phyloP scores from a whole-genome alignment of 2,113 vertebrate species.

The Mohoua ochrocephala region DNA sequence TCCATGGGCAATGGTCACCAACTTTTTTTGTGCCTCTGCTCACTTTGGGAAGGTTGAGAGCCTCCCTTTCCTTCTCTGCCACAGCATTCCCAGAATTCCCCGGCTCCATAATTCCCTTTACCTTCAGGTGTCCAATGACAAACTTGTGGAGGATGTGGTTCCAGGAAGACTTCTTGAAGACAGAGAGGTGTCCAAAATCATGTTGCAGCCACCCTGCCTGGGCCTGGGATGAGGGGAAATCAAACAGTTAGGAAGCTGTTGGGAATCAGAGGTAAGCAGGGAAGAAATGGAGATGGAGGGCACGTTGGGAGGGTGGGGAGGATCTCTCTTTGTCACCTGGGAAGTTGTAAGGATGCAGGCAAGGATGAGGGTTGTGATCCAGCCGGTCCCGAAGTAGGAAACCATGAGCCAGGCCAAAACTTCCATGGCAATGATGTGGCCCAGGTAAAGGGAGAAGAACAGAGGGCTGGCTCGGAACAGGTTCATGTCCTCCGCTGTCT shows the following conservation, averaged over 20 bases:
- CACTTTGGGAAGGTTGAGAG: not conserved
- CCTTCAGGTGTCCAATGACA: conserved; percentile 92
- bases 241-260: not conserved
- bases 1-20: not conserved
- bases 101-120: not conserved
- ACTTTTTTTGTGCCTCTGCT: not conserved
- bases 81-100: not conserved
- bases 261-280: not conserved
- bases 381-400: conserved; percentile 80
- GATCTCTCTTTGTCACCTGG: conserved; percentile 77
- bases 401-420: conserved; percentile 77
- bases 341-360: conserved; percentile 76
- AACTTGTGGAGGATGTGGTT: conserved; percentile 91
- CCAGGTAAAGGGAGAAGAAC: conserved; percentile 86
- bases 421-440: conserved; percentile 86
- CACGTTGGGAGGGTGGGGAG: not conserved
- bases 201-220: conserved; percentile 97
- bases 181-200: conserved; percentile 94
- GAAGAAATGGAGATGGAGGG: not conserved
- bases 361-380: conserved; percentile 80
- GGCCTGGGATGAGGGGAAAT: conserved; percentile 63
- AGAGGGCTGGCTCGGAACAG: conserved; percentile 78
- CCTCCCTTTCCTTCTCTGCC: not conserved
- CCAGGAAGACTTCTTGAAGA: conserved; percentile 87
- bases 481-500: conserved; percentile 75